phyloP scores from a whole-genome alignment of 2,888 invertebrate species.

The Diplazon laetatorius region DNA sequence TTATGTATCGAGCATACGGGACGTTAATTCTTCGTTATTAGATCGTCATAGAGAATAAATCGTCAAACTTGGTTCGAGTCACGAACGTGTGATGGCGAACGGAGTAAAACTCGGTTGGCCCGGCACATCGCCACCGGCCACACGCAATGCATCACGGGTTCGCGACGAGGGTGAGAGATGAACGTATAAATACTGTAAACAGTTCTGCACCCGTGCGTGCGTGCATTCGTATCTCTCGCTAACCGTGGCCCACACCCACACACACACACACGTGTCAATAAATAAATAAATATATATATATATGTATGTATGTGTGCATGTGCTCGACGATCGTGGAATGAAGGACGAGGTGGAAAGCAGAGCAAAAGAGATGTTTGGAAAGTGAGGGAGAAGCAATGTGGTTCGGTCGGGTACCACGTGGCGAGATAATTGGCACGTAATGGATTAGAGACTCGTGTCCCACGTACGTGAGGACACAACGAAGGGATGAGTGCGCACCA shows the following conservation, averaged over 20 bases:
- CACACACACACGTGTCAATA: constrained; percentile 6
- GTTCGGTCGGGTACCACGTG: constrained; percentile 67
- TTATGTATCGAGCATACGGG: neutral
- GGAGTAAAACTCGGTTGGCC: constrained; percentile 3
- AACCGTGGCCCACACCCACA: neutral
- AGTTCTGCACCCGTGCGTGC: constrained; percentile 56
- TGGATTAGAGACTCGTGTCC: constrained; percentile 68
- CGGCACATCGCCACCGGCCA: neutral
- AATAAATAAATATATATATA: constrained; percentile 21
- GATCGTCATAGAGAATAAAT: constrained; percentile 67
- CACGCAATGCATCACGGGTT: constrained; percentile 58
- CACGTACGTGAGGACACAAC: constrained; percentile 55
- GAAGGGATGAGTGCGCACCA: constrained; percentile 37
- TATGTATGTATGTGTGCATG: neutral
- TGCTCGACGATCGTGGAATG: constrained; percentile 21
- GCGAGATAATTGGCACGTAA: constrained; percentile 71
- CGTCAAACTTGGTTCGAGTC: constrained; percentile 63
- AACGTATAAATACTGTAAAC: constrained; percentile 68
- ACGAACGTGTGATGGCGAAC: constrained; percentile 43
- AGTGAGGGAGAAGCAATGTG: constrained; percentile 44
- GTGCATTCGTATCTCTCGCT: constrained; percentile 17
- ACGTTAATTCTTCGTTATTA: constrained; percentile 65
- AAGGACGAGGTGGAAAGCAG: constrained; percentile 42
- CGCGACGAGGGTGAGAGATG: constrained; percentile 58
- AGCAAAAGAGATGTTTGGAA: constrained; percentile 54